phyloP scores from a whole-genome alignment of 2,888 invertebrate genomes.

The Germaria angustata region DNA sequence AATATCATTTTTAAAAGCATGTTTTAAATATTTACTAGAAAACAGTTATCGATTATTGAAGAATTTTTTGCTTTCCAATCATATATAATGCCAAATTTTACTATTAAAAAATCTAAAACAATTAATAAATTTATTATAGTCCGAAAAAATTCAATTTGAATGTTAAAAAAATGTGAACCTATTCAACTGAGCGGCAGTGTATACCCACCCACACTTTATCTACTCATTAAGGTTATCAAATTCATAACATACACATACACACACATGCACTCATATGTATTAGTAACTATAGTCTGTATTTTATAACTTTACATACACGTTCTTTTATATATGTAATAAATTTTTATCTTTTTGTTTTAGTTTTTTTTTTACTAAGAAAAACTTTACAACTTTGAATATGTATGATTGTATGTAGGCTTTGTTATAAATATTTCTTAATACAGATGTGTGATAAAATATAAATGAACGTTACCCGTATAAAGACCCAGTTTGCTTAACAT shows the following conservation, averaged over 20 bases:
- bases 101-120: not conserved
- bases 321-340: not conserved
- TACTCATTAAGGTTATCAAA: no score
- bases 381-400: not conserved
- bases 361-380: not conserved
- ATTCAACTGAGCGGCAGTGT: not conserved
- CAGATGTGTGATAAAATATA: slow-evolving; percentile 54
- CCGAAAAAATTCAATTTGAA: not conserved
- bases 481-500: slow-evolving; percentile 67
- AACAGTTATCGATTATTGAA: not conserved
- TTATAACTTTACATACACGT: not conserved
- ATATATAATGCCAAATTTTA: not conserved
- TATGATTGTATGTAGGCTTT: not conserved
- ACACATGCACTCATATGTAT: not conserved
- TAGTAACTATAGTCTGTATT: not conserved
- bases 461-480: slow-evolving; percentile 64
- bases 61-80: not conserved
- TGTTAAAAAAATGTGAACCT: not conserved
- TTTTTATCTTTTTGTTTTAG: not conserved
- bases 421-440: slow-evolving; percentile 21
- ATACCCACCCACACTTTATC: no score
- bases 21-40: not conserved
- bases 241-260: not conserved
- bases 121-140: not conserved
- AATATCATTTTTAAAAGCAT: not conserved